Evolutionary conservation across 2,888 invertebrate genomes (phyloP), one percentile per base, ranked within the genome.

Genomic region (Sesamia inferens): DNA sequence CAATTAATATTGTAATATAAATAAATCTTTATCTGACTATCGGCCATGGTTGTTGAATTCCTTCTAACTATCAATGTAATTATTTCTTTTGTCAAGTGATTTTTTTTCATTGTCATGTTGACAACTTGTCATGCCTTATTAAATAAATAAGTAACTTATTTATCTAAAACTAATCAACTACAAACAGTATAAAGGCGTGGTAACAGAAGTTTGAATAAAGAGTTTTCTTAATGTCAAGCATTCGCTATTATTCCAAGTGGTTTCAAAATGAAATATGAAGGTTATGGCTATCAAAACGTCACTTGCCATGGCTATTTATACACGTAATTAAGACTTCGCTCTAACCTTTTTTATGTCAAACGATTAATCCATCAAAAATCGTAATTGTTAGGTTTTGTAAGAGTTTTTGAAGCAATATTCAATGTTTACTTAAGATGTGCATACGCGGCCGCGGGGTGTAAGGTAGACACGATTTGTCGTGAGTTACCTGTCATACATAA

Each of bases 341-440:
- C 4, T 61, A 66, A 83, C 65, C 62, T 75, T 79, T 81, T 67
- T 22, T 51, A n/a, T 57, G 75, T 78, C 57, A 62, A 66, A 55
- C 76, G 57, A 59, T 75, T 63, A 79, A 81, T 83, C 57, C 48
- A 71, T 83, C 68, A 80, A 66, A 51, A 58, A 4, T 24, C 68
- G n/a, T 81, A 81, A 83, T 81, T 83, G 10, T 55, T 57, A 39
- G 42, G 67, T 70, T 79, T 71, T 83, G 70, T 61, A 75, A 79
- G 39, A 68, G 14, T 65, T 66, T 83, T 66, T 69, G 51, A 57
- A 79, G 64, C 69, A 19, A 65, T 47, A 54, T 68, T 73, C 58
- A 55, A 70, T 74, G 47, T 83, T 83, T 70, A 57, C 80, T 57
- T 57, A 68, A 70, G 59, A 57, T 48, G 31, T 31, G 42, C 24